Evolutionary conservation across 2,888 invertebrate genomes (phyloP).

Genomic region (Ligdia adustata): DNA sequence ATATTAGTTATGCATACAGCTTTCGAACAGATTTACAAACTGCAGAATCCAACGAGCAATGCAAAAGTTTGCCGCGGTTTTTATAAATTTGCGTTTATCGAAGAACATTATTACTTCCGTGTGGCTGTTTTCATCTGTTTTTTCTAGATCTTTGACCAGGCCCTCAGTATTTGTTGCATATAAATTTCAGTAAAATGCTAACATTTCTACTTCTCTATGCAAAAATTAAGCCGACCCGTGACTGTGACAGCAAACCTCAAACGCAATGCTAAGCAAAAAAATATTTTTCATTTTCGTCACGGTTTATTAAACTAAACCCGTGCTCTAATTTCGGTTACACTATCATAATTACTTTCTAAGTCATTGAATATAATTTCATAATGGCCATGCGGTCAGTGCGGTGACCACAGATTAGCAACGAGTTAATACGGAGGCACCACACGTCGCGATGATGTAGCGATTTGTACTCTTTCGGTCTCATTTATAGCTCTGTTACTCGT

Average conservation of each 20-base stretch:
- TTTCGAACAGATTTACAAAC: too few species aligned
- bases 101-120: too few species aligned
- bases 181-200: too few species aligned
- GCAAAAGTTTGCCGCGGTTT: too few species aligned
- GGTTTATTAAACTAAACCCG: slow-evolving; percentile 25
- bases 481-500: slow-evolving; percentile 49
- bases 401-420: slow-evolving; percentile 39
- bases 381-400: slow-evolving; percentile 54
- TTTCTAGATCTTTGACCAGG: too few species aligned
- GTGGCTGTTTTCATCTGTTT: too few species aligned
- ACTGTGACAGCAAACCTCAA: neutral
- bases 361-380: slow-evolving; percentile 63
- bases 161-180: too few species aligned
- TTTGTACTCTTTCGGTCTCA: slow-evolving; percentile 58
- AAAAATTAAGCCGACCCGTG: too few species aligned
- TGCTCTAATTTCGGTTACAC: slow-evolving; percentile 28
- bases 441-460: slow-evolving; percentile 66
- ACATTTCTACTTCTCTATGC: too few species aligned
- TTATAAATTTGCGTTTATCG: too few species aligned
- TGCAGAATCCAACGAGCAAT: too few species aligned
- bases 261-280: slow-evolving; percentile 12
- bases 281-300: slow-evolving; percentile 22
- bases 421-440: slow-evolving; percentile 47
- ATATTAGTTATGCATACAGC: too few species aligned
- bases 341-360: slow-evolving; percentile 43